Conservation (phyloP, 2,113 vertebrate genomes). For the Ciconia stormi region DNA sequence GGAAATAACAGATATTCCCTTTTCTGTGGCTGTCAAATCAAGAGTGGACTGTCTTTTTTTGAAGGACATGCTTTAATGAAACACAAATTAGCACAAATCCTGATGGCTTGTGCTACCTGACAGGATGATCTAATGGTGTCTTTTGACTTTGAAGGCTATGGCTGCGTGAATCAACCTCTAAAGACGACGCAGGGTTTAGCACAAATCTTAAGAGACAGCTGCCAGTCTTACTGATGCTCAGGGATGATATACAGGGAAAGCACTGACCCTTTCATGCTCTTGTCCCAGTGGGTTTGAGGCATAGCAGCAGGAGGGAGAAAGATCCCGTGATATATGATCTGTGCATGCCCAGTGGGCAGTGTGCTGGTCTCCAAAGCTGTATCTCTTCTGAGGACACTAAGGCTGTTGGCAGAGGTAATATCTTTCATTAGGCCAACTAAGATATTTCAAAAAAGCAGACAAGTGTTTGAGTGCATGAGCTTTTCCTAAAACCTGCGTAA, state of each 20-base stretch:
- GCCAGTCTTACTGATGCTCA: background rate
- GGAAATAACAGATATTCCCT: background rate
- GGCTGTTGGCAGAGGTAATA: background rate
- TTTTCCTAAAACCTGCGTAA: background rate
- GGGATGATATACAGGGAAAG: background rate
- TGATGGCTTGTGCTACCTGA: background rate
- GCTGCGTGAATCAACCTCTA: background rate
- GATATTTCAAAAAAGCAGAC: background rate
- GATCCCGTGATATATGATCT: background rate
- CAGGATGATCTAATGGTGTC: background rate
- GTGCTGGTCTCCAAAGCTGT: background rate
- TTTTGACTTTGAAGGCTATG: background rate
- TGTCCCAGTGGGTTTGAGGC: background rate
- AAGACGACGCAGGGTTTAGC: background rate
- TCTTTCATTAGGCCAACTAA: background rate
- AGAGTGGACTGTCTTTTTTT: background rate
- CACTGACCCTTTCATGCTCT: background rate
- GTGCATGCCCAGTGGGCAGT: background rate
- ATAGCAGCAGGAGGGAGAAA: background rate
- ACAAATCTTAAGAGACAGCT: slow-evolving; percentile 34
- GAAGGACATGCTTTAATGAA: background rate
- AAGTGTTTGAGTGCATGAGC: background rate
- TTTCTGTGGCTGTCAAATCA: background rate
- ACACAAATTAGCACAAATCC: background rate
- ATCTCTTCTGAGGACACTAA: background rate